Conservation (phyloP, 1,140 invertebrate genomes). For the Papilio dardanus region DNA sequence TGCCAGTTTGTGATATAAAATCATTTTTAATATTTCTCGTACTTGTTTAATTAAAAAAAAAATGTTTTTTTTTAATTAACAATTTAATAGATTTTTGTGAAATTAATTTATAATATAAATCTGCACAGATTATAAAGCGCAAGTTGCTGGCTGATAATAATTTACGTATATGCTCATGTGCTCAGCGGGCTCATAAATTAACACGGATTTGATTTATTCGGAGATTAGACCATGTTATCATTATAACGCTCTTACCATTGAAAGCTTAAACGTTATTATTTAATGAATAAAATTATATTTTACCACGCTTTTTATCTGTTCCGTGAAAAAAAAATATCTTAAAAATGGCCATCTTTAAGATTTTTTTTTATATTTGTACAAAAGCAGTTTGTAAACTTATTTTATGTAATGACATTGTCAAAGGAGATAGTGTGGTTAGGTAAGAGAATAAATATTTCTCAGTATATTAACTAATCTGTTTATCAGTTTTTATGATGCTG, state of each 20-base stretch:
- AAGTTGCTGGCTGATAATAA: slow-evolving; percentile 54
- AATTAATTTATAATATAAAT: slow-evolving; percentile 40
- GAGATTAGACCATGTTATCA: slow-evolving; percentile 70
- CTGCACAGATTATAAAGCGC: slow-evolving; percentile 54
- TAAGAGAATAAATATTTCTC: neutral
- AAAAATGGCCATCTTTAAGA: neutral
- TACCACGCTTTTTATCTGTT: neutral
- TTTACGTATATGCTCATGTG: slow-evolving; percentile 63
- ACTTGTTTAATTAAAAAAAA: neutral
- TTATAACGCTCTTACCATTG: slow-evolving; percentile 37
- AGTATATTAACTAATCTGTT: neutral
- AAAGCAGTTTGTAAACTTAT: neutral
- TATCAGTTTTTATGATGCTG: neutral
- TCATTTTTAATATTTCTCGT: neutral
- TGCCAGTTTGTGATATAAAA: neutral
- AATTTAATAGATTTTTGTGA: neutral
- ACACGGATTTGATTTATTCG: slow-evolving; percentile 69
- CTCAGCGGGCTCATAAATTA: slow-evolving; percentile 71
- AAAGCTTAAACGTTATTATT: neutral
- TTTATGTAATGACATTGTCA: neutral
- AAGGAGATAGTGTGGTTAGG: too few species aligned
- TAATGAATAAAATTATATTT: neutral
- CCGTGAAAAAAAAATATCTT: too few species aligned
- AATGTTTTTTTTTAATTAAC: slow-evolving; percentile 29
- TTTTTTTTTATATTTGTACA: too few species aligned